Base-by-base conservation (phyloP, 2,797 vertebrate genomes). In the Gambusia yucatana region DNA sequence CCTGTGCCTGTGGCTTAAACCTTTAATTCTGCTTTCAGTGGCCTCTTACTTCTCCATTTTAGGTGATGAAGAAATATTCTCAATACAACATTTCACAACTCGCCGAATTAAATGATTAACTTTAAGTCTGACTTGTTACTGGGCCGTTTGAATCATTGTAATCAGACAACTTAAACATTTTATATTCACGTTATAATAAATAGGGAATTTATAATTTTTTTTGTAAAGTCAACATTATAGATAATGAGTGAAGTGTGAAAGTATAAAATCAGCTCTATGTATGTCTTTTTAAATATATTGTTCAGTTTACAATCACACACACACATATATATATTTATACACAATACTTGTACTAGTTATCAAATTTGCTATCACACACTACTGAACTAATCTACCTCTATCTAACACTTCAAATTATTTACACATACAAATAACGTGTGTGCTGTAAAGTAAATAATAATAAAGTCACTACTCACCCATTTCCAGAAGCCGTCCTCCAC, bases 1-100 rank as follows among this genome's bases (percentile, higher is more conserved):
- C 95, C 95, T 95, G 94, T 93, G 87, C 91, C 46, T 93, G 94
- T 69, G 92, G 93, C 92, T 92, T 91, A 84, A 90, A 93, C 90
- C 85, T 88, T 91, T 75, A 92, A 89, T 94, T 94, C 93, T 93
- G 91, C 93, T 94, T 94, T 95, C 93, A 93, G 87, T 89, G 75
- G 81, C 77, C 77, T 78, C 67, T 48, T 63, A 93, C 92, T 94
- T 94, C 89, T 89, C 79, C 79, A 86, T 92, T 91, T 55, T 87
- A 67, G 2, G 4, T 13, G n/a, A 59, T 73, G 44, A 83, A 79
- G 76, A 85, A 72, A 78, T 70, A 78, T 79, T 83, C 81, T 79
- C 79, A 5, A 70, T 36, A 43, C 30, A 78, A 7, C 8, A 7
- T 47, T 43, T 78, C 41, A 59, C 4, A 8, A n/a, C 61, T 33